These are phyloP conservation scores for Eristalis intricaria DNA, from an alignment of 2,888 invertebrate genomes.

Conservation along the genomic window DNA sequence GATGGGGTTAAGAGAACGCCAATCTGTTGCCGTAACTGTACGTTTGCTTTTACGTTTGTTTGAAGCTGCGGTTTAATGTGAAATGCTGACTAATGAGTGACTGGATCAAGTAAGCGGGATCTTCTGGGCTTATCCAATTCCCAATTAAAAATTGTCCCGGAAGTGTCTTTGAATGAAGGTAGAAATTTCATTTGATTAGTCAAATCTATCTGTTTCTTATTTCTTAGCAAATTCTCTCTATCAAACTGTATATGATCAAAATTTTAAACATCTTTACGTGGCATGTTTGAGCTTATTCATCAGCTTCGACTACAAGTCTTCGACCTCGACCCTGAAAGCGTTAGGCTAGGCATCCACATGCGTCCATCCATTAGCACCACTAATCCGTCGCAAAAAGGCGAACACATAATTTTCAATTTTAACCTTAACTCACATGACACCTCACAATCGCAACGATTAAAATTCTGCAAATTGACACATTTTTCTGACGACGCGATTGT, in stretches of 20 bases:
- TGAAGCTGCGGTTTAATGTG: background rate
- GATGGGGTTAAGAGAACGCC: background rate
- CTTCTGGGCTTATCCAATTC: background rate
- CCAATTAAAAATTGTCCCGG: background rate
- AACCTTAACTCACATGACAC: no score
- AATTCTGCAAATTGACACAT: no score
- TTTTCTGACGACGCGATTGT: no score
- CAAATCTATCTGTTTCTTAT: background rate
- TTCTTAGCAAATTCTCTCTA: background rate
- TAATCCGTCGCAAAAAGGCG: no score
- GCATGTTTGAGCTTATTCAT: background rate
- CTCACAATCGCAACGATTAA: no score
- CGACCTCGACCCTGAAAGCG: background rate
- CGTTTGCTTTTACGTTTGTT: no score
- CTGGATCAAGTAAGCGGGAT: background rate
- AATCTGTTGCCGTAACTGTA: background rate
- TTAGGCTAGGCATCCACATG: no score
- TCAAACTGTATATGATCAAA: background rate
- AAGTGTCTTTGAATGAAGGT: no score
- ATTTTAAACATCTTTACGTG: background rate
- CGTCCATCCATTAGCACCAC: no score
- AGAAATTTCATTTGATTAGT: no score
- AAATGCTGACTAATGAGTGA: background rate
- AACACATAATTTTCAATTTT: no score
- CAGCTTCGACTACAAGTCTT: background rate